Percentiles rank a stretch among this genome's conserved stretches.
Conservation (phyloP, 2,888 invertebrate genomes). For the Muscina levida region DNA sequence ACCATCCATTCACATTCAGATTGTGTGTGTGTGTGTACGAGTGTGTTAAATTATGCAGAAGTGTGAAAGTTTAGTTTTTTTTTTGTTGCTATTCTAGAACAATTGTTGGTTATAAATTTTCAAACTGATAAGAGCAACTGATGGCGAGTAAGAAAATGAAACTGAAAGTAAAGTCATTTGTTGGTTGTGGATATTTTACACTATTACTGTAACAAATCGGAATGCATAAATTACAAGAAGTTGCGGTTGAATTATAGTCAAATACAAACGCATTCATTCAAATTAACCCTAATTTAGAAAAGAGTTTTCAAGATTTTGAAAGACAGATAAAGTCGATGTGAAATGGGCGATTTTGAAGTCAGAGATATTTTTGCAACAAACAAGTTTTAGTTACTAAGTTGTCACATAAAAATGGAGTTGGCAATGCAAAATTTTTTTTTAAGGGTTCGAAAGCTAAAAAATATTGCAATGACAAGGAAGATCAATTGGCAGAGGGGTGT, state of each 20-base stretch:
- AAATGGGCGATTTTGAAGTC: no score
- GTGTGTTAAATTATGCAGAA: slow-evolving; percentile 59
- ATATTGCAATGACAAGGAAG: no score
- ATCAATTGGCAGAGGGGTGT: no score
- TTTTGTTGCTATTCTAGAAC: slow-evolving; percentile 28
- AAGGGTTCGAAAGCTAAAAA: no score
- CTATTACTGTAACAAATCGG: slow-evolving; percentile 23
- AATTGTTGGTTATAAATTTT: slow-evolving; percentile 63
- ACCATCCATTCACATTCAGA: not conserved
- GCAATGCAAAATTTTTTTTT: no score
- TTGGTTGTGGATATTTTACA: slow-evolving; percentile 42
- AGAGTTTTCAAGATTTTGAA: not conserved
- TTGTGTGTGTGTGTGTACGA: slow-evolving; percentile 39
- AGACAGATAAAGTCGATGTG: not conserved
- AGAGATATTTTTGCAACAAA: no score
- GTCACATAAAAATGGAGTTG: no score
- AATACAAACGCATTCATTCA: slow-evolving; percentile 22
- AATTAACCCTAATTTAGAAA: slow-evolving; percentile 60
- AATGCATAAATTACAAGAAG: slow-evolving; percentile 42
- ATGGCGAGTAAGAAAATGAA: not conserved
- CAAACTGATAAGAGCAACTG: slow-evolving; percentile 52
- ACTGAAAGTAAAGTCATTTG: slow-evolving; percentile 38
- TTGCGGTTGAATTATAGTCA: not conserved
- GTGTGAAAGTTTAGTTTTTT: slow-evolving; percentile 47
- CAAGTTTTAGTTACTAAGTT: no score